Evolutionary conservation across 1,140 invertebrate genomes (phyloP).

Genomic region (Dendrolimus kikuchii): DNA sequence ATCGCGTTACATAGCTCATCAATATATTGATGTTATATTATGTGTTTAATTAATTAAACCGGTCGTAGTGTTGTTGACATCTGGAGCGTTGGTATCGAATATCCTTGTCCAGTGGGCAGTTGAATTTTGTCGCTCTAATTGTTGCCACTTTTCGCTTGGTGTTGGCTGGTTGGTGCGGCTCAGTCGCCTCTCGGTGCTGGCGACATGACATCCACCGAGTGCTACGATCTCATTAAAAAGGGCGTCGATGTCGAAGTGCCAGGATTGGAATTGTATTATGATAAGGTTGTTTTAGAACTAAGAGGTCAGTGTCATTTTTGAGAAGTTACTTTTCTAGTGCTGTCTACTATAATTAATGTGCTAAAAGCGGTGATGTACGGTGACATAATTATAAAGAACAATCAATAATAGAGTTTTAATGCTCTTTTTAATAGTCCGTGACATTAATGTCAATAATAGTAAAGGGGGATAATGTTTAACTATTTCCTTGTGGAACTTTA

Average conservation of each 20-base stretch:
- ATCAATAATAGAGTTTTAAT: too few relatives aligned
- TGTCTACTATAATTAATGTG: not conserved
- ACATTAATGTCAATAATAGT: too few relatives aligned
- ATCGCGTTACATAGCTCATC: too few relatives aligned
- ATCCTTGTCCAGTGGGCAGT: constrained; percentile 57
- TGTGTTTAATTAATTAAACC: constrained; percentile 31
- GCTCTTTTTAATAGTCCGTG: too few relatives aligned
- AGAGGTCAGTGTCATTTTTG: constrained; percentile 55
- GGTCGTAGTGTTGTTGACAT: constrained; percentile 53
- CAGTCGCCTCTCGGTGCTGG: constrained; percentile 39
- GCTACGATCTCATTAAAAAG: constrained; percentile 63
- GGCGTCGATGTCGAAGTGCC: constrained; percentile 66
- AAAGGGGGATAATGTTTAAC: too few relatives aligned
- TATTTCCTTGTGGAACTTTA: too few relatives aligned
- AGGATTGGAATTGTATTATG: constrained; percentile 71
- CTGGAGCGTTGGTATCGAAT: constrained; percentile 63
- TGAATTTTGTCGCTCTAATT: constrained; percentile 67
- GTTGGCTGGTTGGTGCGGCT: constrained; percentile 14
- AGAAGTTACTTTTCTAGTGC: constrained; percentile 10
- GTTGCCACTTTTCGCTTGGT: constrained; percentile 44
- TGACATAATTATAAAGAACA: too few relatives aligned
- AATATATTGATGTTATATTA: constrained; percentile 1
- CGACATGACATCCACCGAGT: constrained; percentile 68
- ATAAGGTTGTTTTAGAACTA: constrained; percentile 72
- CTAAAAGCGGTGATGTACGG: too few relatives aligned